A percentile compares a stretch with the other conserved stretches of the same genome.
These are phyloP conservation scores for Petrocephalus sullivani DNA, from an alignment of 2,797 vertebrate genomes.

Conservation along the genomic window DNA sequence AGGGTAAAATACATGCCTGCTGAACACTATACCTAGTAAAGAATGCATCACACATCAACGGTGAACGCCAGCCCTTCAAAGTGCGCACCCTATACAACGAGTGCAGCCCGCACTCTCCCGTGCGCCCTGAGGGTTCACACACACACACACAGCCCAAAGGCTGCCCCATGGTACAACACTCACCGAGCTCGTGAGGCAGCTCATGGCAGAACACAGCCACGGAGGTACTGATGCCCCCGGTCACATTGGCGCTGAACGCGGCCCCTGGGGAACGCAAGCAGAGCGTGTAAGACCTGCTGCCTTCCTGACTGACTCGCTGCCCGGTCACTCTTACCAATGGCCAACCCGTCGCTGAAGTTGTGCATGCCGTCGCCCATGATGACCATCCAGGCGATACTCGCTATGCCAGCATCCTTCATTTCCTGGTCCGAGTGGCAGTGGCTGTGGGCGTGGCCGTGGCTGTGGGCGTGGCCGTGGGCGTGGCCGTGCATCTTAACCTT, in stretches of 20 bases:
- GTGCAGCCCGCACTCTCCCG: background rate
- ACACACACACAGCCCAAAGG: too few species aligned
- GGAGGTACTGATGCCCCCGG: constrained; percentile 94
- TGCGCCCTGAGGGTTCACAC: background rate
- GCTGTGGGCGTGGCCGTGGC: constrained; percentile 82
- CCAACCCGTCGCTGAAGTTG: constrained; percentile 96
- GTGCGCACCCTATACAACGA: background rate
- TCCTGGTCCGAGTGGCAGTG: constrained; percentile 96
- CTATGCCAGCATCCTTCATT: constrained; percentile 90
- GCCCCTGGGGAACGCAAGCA: constrained; percentile 65
- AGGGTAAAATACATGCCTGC: background rate
- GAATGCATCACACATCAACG: background rate
- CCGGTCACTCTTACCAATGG: constrained; percentile 75
- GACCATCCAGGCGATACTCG: constrained; percentile 99
- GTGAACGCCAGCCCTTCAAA: too few species aligned
- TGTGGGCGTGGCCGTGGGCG: constrained; percentile 56
- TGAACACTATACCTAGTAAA: background rate
- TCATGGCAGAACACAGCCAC: constrained; percentile 98
- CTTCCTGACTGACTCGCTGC: background rate
- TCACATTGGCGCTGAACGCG: constrained; percentile 89
- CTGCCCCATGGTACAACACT: constrained; percentile 25
- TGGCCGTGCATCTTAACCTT: constrained; percentile 70
- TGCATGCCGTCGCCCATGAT: constrained; percentile 99
- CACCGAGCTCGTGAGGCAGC: constrained; percentile 95
- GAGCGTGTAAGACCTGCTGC: background rate